Evolutionary conservation across 2,888 invertebrate species (phyloP).

Genomic region (Andrena camellia): DNA sequence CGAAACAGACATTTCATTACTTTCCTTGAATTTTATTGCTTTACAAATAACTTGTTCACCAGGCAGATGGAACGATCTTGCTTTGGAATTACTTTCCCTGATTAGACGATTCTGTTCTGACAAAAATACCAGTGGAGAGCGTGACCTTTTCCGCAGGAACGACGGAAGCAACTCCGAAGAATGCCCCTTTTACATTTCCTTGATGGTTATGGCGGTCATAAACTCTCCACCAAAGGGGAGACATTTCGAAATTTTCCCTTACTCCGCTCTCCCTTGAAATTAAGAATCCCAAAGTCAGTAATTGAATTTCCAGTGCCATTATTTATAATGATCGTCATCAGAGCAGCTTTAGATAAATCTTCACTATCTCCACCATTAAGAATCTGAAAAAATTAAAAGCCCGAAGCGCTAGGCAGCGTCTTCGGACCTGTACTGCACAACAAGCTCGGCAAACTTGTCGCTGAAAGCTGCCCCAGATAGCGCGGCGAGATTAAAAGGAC

Average conservation of each 20-base stretch:
- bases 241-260: constrained; percentile 36
- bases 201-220: constrained; percentile 51
- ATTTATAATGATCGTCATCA: too few relatives aligned
- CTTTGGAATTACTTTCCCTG: constrained; percentile 50
- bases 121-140: constrained; percentile 15
- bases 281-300: too few relatives aligned
- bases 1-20: too few relatives aligned
- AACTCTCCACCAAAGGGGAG: constrained; percentile 28
- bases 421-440: too few relatives aligned
- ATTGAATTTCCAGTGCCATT: too few relatives aligned
- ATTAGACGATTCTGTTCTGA: constrained; percentile 53
- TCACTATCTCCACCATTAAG: too few relatives aligned
- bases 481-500: too few relatives aligned
- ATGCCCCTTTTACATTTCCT: constrained; percentile 25
- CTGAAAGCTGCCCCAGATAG: too few relatives aligned
- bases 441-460: too few relatives aligned
- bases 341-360: too few relatives aligned
- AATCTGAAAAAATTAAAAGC: too few relatives aligned
- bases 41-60: neutral
- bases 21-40: neutral
- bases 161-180: constrained; percentile 29
- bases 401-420: too few relatives aligned
- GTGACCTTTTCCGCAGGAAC: constrained; percentile 36
- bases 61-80: constrained; percentile 20
- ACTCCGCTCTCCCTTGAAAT: neutral